Base-by-base conservation (phyloP, 2,888 invertebrate genomes). In the Mystacides longicornis region DNA sequence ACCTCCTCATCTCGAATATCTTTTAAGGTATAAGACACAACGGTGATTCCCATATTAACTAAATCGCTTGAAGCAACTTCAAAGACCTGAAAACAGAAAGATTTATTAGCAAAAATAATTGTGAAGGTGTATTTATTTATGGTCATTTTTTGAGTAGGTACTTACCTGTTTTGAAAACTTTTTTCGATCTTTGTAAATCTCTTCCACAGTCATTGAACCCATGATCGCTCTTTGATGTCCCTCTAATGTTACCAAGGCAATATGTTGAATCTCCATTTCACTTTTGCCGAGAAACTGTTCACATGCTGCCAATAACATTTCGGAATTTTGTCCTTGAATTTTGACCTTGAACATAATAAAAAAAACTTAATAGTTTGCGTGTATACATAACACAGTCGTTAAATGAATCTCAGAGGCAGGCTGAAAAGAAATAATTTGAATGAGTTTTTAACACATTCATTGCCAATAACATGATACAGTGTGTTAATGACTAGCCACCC, bases 161-260 rank as follows among this genome's bases (percentile, higher is more conserved):
- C 22, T 37, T 52, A 62, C 63, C 71, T 86, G 85, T 73, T 93
- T 94, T 67, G 93, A 93, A 72, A 95, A 95, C 71, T 94, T 94
- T 73, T 95, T 94, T 55, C 95, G 82, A 69, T 95, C 94, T 69
- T 94, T 94, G 71, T 94, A 95, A 67, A 95, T 94, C 74, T 95
- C 94, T 75, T 94, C 94, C 2, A 95, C 93, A 1, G 93, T 94
- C 94, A 94, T 94, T 61, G 92, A 92, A 23, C 94, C 94, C 94
- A 95, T 95, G 61, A 94, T 94, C 62, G 94, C 94, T 62, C 94
- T 80, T 72, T 95, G 94, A 69, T 95, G 94, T 52, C 94, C 93
- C 74, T 95, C 94, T 21, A 94, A 74, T 42, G 94, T 95, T 33
- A 93, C 93, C 59, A 93, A 78, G 21, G 93, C 93, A 71, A 94